A percentile compares a stretch with the other conserved stretches of the same genome.
These are phyloP conservation scores for Myotis daubentonii DNA, from an alignment of 2,797 vertebrate genomes.

Conservation along the genomic window DNA sequence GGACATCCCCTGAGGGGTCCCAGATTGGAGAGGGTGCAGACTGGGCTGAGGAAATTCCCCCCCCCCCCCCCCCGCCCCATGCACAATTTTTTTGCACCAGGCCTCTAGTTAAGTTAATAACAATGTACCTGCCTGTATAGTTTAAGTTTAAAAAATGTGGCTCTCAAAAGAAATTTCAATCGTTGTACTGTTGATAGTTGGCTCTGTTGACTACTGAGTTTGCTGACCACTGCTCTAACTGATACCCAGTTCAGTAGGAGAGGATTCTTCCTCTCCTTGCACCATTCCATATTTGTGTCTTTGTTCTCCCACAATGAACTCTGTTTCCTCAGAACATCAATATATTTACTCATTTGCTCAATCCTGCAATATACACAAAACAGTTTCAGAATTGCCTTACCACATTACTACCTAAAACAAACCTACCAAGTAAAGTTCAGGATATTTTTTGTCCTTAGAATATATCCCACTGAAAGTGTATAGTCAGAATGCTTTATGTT, in stretches of 20 bases:
- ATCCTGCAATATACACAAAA: not conserved
- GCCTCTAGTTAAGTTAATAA: too few species aligned
- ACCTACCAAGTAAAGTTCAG: not conserved
- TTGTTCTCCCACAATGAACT: not conserved
- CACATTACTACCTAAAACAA: not conserved
- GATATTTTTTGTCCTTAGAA: not conserved
- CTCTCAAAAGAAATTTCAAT: too few species aligned
- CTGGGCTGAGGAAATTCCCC: too few species aligned
- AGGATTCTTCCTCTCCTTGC: not conserved
- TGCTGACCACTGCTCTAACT: not conserved
- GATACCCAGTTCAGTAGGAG: not conserved
- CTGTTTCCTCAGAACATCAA: not conserved
- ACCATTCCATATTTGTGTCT: not conserved
- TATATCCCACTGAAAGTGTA: not conserved
- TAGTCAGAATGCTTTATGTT: not conserved
- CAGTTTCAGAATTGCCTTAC: constrained; percentile 11
- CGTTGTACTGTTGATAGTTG: too few species aligned
- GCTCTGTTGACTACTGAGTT: too few species aligned
- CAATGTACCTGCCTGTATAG: too few species aligned
- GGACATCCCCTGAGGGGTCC: too few species aligned
- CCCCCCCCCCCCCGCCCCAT: too few species aligned
- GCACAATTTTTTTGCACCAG: too few species aligned
- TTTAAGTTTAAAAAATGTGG: too few species aligned
- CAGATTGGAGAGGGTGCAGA: too few species aligned
- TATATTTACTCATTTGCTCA: not conserved